Conservation (phyloP, 2,888 invertebrate genomes). For the Pachycephus smyrnensis region DNA sequence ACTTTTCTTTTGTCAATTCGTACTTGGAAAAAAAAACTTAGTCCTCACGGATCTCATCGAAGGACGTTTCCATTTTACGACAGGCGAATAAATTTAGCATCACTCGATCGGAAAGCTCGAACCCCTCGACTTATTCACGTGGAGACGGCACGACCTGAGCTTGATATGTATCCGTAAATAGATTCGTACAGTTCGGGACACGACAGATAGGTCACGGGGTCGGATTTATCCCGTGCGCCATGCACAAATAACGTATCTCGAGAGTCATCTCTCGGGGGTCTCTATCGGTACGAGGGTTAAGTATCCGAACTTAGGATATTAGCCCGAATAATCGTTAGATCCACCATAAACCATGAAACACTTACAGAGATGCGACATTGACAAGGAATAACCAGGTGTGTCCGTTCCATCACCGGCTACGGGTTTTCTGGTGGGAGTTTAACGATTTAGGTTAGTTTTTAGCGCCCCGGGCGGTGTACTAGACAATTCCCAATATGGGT, state of each 20-base stretch:
- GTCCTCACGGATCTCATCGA: too few relatives aligned
- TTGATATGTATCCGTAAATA: neutral
- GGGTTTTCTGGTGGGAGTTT: neutral
- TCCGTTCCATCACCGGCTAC: neutral
- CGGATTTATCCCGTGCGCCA: conserved; percentile 40
- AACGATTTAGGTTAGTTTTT: conserved; percentile 45
- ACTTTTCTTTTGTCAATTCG: too few relatives aligned
- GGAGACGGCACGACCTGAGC: conserved; percentile 8
- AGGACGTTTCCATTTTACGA: conserved; percentile 45
- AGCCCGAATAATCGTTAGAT: neutral
- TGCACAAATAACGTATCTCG: conserved; percentile 38
- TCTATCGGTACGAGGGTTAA: too few relatives aligned
- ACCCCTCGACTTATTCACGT: neutral
- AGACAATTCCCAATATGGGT: conserved; percentile 45
- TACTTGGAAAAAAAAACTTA: too few relatives aligned
- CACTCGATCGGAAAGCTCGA: neutral
- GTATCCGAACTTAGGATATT: neutral
- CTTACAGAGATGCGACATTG: neutral
- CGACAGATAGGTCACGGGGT: conserved; percentile 55
- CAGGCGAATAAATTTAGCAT: conserved; percentile 25
- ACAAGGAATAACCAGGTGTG: neutral
- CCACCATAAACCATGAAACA: neutral
- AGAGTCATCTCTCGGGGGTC: neutral
- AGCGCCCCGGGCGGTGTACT: conserved; percentile 32
- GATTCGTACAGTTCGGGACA: conserved; percentile 40